These are phyloP conservation scores for Orycteropus afer DNA, from an alignment of 2,113 vertebrate species.

Conservation along the genomic window DNA sequence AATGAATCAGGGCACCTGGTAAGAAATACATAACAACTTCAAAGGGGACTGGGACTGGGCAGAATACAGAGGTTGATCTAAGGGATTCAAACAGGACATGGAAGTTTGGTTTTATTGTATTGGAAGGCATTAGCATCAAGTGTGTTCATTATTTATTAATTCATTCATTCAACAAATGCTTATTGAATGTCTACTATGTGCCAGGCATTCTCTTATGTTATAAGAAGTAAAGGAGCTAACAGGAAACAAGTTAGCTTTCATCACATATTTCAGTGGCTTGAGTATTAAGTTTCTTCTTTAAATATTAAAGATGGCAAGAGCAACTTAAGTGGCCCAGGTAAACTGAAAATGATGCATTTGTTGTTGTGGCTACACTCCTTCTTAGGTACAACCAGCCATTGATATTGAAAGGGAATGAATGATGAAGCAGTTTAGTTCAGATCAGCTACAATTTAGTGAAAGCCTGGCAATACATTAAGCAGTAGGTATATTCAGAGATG, in stretches of 20 bases:
- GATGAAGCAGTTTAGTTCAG: background rate
- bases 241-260: background rate
- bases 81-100: background rate
- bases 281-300: background rate
- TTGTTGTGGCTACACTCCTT: background rate
- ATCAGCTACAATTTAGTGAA: background rate
- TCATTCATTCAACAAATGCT: background rate
- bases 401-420: background rate
- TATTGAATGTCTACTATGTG: background rate
- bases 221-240: background rate
- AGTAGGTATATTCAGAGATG: background rate
- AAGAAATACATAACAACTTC: conserved; percentile 49
- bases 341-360: background rate
- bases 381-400: background rate
- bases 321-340: too few relatives aligned
- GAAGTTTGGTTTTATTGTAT: background rate
- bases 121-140: background rate
- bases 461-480: background rate
- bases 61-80: background rate
- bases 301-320: background rate
- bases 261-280: background rate
- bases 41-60: background rate
- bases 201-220: background rate
- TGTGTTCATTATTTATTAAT: background rate
- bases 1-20: conserved; percentile 49